Evolutionary conservation across 1,140 invertebrate species (phyloP).

Genomic region (Lordiphosa stackelbergi): DNA sequence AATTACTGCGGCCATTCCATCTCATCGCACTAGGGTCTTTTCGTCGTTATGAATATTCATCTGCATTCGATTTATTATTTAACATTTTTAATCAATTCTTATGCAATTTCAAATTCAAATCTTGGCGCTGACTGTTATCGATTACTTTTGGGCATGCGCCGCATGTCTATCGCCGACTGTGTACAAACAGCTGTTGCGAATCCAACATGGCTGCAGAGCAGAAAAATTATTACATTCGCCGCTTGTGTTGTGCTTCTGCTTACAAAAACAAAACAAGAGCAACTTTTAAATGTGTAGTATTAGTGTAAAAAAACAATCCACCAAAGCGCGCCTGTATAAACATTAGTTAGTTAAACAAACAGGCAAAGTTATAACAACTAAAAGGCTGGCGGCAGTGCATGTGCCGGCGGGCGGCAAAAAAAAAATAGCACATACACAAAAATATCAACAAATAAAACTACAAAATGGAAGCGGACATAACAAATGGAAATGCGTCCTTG

Average conservation of each 20-base stretch:
- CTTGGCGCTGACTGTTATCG: slow-evolving; percentile 16
- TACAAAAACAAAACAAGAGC: neutral
- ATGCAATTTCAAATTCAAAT: slow-evolving; percentile 24
- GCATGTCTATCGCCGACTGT: slow-evolving; percentile 12
- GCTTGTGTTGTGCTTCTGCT: slow-evolving; percentile 13
- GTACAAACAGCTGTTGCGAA: slow-evolving; percentile 47
- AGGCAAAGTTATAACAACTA: no score
- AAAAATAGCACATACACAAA: slow-evolving; percentile 8
- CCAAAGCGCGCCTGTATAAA: no score
- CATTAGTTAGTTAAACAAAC: no score
- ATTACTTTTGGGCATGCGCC: slow-evolving; percentile 34
- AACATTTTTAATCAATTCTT: no score
- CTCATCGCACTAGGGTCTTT: no score
- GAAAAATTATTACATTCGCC: slow-evolving; percentile 23
- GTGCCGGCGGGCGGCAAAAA: slow-evolving; percentile 25
- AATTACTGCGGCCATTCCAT: no score
- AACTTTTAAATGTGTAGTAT: no score
- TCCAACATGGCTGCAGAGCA: slow-evolving; percentile 53
- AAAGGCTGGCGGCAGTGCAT: neutral
- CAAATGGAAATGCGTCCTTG: neutral
- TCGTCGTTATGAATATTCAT: no score
- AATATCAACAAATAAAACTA: slow-evolving; percentile 11
- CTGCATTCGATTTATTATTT: no score
- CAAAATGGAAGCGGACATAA: slow-evolving; percentile 52
- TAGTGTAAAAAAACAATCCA: no score